Percentiles rank a stretch among this genome's conserved stretches.
Conservation (phyloP, 2,888 invertebrate species). For the Acleris laterana region DNA sequence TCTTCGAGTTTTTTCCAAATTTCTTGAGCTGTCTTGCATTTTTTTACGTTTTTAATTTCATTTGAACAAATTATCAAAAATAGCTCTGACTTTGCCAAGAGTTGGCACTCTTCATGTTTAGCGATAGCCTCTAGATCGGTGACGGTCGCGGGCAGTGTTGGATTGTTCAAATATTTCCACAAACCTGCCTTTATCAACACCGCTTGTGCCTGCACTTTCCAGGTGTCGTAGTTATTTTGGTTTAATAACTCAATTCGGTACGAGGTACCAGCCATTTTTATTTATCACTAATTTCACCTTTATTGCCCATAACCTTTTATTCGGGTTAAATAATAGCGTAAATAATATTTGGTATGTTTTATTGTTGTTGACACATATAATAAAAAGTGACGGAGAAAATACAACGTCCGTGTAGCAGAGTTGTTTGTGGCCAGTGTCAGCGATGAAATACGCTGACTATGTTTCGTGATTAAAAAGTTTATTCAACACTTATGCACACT, state of each 20-base stretch:
- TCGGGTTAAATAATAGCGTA: too few relatives aligned
- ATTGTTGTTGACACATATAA: too few relatives aligned
- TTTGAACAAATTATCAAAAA: not conserved
- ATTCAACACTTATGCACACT: too few relatives aligned
- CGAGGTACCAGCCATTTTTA: constrained; percentile 1
- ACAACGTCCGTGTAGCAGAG: too few relatives aligned
- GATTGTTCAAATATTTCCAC: not conserved
- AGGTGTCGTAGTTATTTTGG: constrained; percentile 1
- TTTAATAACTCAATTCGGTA: not conserved
- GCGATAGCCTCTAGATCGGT: not conserved
- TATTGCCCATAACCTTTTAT: constrained; percentile 1
- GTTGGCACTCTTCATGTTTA: not conserved
- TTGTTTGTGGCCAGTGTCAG: too few relatives aligned
- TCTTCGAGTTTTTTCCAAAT: too few relatives aligned
- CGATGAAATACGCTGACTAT: too few relatives aligned
- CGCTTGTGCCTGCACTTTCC: not conserved
- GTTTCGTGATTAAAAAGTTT: too few relatives aligned
- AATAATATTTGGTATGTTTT: too few relatives aligned
- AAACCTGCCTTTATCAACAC: constrained; percentile 2
- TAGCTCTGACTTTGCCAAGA: not conserved
- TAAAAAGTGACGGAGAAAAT: too few relatives aligned
- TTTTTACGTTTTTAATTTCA: too few relatives aligned
- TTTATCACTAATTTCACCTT: not conserved
- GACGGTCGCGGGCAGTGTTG: not conserved
- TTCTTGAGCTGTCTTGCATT: too few relatives aligned